Base-by-base conservation (phyloP, 2,888 invertebrate species). In the Hirtodrosophila trivittata region DNA sequence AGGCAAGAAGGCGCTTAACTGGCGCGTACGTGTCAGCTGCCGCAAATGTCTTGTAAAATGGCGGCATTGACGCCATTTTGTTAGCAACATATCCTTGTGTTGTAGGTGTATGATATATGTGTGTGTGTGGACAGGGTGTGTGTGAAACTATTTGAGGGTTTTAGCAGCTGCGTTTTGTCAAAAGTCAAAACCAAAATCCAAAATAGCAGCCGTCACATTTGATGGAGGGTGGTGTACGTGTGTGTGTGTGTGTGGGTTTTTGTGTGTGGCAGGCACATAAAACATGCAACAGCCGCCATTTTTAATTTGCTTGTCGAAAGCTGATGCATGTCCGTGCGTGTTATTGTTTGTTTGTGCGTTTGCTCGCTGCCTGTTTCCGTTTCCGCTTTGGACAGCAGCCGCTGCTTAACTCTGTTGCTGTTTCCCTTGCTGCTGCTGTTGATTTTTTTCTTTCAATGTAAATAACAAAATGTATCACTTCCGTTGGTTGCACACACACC, bases 221-320 rank as follows among this genome's bases (percentile, higher is more conserved):
- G 21, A 21, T 6, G 10, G 14, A n/a, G 13, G 3, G 1, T 1
- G 30, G 14, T n/a, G 9, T 13, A 1, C 2, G 10, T 26, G 0
- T 9, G 13, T 5, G 12, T 9, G 5, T 25, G 32, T 42, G 26
- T 4, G 7, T 42, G 14, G 6, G 46, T 52, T 58, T 9, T 4
- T 28, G 28, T 28, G 10, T 33, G 33, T 12, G 33, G 55, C 51
- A 58, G 39, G 55, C 67, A 21, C 55, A 68, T 77, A 42, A 41
- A 62, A 63, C 65, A 68, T 77, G 78, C 68, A 77, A 81, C 78
- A 85, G 85, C 59, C 76, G 65, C 69, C 73, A 72, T 80, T 85
- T 80, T 80, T 80, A 80, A 86, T 82, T 82, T 66, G 80, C 71
- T 67, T 75, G 70, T 74, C 75, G 59, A 59, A 66, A 52, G 33